A percentile compares a stretch with the other conserved stretches of the same genome.
These are phyloP conservation scores for Artemia franciscana DNA, from an alignment of 1,140 invertebrate genomes.

Conservation along the genomic window DNA sequence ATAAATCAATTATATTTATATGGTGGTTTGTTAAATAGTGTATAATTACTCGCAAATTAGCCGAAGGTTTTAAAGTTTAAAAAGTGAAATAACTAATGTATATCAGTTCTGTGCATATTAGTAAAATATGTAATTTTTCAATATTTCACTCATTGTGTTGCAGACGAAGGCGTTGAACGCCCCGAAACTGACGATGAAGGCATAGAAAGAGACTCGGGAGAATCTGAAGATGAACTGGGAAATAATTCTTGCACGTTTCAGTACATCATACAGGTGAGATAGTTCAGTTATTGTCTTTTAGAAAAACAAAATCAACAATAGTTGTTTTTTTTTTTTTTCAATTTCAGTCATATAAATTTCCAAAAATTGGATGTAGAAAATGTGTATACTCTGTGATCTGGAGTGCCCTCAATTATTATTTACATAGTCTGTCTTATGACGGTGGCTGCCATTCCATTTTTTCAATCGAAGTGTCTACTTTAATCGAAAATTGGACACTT, in stretches of 20 bases:
- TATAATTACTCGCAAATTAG: background rate
- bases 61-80: background rate
- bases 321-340: background rate
- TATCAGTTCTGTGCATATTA: background rate
- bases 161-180: background rate
- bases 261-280: background rate
- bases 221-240: background rate
- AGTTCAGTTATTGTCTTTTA: background rate
- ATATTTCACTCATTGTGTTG: background rate
- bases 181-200: background rate
- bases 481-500: too few species aligned
- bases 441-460: background rate
- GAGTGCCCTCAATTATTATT: background rate
- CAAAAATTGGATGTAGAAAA: background rate
- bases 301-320: background rate
- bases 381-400: background rate
- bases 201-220: background rate
- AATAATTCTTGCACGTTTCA: background rate
- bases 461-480: too few species aligned
- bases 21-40: background rate
- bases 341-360: background rate
- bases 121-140: background rate
- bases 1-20: background rate
- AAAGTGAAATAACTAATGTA: background rate
- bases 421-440: background rate